Percentiles rank a stretch among this genome's conserved stretches.
These are phyloP conservation scores for Pollimyrus isidori DNA, from an alignment of 2,113 vertebrate species.

Conservation along the genomic window DNA sequence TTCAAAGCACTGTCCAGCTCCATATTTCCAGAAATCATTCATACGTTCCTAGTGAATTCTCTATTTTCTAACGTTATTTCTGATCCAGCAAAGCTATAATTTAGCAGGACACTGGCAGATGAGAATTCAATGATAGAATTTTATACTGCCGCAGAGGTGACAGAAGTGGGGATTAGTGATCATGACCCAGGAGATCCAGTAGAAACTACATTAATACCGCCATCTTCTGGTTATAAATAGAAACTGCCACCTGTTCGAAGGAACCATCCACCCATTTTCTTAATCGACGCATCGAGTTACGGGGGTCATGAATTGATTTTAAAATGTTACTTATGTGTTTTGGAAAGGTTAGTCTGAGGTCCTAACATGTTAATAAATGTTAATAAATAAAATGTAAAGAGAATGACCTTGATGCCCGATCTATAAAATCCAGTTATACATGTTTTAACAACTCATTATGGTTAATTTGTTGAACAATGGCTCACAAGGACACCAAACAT, in stretches of 20 bases:
- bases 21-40: background rate
- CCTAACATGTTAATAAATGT: background rate
- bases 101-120: background rate
- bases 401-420: background rate
- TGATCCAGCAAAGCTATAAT: background rate
- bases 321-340: background rate
- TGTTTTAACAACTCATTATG: background rate
- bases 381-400: background rate
- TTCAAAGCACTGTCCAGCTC: background rate
- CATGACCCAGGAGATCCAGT: background rate
- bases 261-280: background rate
- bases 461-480: background rate
- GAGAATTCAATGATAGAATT: background rate
- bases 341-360: background rate
- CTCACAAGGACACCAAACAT: background rate
- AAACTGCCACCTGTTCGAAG: background rate
- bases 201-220: background rate
- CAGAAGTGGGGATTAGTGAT: background rate
- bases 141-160: background rate
- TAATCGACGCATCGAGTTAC: background rate
- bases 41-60: background rate
- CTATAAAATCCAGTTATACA: background rate
- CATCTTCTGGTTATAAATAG: background rate
- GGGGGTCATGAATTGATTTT: background rate
- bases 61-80: background rate